Evolutionary conservation across 2,888 invertebrate species (phyloP), one percentile per base, ranked within the genome.

Genomic region (Neelides folsomi): DNA sequence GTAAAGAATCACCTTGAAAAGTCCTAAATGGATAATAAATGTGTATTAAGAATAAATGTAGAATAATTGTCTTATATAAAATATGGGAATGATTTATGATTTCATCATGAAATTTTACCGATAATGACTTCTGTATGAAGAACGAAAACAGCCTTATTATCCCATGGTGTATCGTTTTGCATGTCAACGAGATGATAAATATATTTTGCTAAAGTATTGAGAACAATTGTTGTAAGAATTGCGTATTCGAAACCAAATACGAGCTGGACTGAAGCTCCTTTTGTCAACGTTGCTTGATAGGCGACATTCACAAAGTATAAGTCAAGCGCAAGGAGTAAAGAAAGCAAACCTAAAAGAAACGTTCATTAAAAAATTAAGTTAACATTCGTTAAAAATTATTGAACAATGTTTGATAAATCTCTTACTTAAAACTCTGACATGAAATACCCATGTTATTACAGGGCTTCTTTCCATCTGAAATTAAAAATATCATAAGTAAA

Each of bases 231-330:
- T 52, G 95, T 75, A 47, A 99, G 75, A 69, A 98, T 92, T 57
- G 95, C 95, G 74, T 98, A 99, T 75, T 98, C 97, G 74, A 98
- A 98, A 48, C 98, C 98, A 76, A 98, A 98, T 6, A 98, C 97
- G 55, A 99, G 76, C 72, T 99, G 98, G 1, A 95, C 95, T 0
- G 93, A 92, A 6, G 97, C 92, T 40, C 98, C 98, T 69, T 89
- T 89, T 1, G 82, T 77, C 27, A 93, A 74, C 3, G 95, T 95
- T 55, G 88, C 87, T 68, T 86, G 83, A 71, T 94, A 98, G 1
- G 92, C 97, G 38, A 60, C 59, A 50, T 60, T 81, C 6, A 98
- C 85, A 73, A 97, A 89, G 67, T 83, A 81, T 57, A 86, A 76
- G 71, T 98, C 97, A 49, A 89, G 74, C 13, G 81, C 75, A 16